Evolutionary conservation across 2,888 invertebrate genomes (phyloP).

Genomic region (Cephalotes varians): DNA sequence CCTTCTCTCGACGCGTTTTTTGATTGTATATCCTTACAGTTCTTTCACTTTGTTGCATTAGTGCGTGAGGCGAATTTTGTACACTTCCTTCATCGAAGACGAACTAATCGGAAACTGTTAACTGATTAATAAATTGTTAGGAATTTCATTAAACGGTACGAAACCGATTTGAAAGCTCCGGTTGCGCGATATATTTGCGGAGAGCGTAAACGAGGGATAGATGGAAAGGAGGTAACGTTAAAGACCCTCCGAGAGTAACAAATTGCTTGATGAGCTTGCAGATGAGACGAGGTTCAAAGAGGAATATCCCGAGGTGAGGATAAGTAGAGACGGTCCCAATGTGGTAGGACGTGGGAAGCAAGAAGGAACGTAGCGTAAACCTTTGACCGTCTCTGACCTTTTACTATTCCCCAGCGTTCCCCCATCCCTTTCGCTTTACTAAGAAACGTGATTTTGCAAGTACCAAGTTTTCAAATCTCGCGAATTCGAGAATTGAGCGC

Average conservation of each 20-base stretch:
- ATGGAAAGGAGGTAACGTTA: constrained; percentile 40
- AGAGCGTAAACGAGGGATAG: constrained; percentile 30
- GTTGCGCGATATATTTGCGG: constrained; percentile 23
- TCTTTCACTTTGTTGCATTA: constrained; percentile 15
- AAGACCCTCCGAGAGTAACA: constrained; percentile 59
- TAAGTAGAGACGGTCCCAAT: constrained; percentile 68
- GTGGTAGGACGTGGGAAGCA: constrained; percentile 65
- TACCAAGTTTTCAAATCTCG: constrained; percentile 8
- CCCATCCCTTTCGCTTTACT: neutral
- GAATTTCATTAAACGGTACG: constrained; percentile 64
- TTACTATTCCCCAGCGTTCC: neutral
- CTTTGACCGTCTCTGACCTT: constrained; percentile 31
- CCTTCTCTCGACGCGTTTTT: neutral
- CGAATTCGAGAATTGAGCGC: neutral
- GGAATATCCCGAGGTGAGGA: constrained; percentile 68
- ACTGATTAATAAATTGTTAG: constrained; percentile 42
- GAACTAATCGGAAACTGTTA: constrained; percentile 39
- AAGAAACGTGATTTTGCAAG: neutral
- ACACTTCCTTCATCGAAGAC: neutral
- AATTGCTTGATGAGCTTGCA: constrained; percentile 75
- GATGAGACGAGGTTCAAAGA: constrained; percentile 75
- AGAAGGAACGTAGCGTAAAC: constrained; percentile 60
- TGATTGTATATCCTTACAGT: constrained; percentile 27
- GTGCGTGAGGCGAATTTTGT: neutral
- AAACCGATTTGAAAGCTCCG: constrained; percentile 45